Percentiles rank a stretch among this genome's conserved stretches.
phyloP scores from a whole-genome alignment of 2,113 vertebrate genomes.

The Puma concolor region DNA sequence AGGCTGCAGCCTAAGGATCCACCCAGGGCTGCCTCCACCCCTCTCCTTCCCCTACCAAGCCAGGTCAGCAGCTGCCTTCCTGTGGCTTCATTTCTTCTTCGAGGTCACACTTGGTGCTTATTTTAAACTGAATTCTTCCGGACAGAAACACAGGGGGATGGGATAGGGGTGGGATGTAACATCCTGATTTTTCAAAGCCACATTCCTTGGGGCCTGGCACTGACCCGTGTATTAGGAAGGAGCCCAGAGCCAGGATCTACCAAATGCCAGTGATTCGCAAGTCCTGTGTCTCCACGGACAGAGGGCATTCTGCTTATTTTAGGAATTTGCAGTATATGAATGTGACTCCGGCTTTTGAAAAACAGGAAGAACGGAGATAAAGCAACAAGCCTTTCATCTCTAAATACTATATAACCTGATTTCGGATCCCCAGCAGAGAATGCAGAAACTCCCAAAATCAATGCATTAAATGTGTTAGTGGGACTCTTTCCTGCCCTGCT shows the following conservation, averaged over 20 bases:
- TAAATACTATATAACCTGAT: background rate
- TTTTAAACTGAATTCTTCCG: conserved; percentile 46
- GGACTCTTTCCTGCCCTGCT: background rate
- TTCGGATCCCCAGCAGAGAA: background rate
- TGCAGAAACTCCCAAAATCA: background rate
- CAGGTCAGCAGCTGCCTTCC: background rate
- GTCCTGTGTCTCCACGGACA: background rate
- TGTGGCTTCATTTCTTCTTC: background rate
- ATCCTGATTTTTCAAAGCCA: background rate
- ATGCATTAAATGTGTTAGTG: background rate
- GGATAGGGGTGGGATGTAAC: background rate
- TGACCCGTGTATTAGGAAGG: background rate
- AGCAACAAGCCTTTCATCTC: conserved; percentile 1
- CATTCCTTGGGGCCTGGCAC: background rate
- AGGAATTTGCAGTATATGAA: background rate
- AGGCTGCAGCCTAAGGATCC: background rate
- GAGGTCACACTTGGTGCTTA: background rate
- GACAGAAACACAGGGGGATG: background rate
- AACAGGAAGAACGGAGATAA: background rate
- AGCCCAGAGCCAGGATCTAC: background rate
- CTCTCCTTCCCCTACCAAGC: background rate
- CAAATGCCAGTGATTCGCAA: background rate
- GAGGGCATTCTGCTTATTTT: background rate
- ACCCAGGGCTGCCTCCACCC: background rate
- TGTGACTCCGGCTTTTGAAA: background rate